These are phyloP conservation scores for Cylindroiulus punctatus DNA, from an alignment of 2,888 invertebrate genomes.

Conservation along the genomic window DNA sequence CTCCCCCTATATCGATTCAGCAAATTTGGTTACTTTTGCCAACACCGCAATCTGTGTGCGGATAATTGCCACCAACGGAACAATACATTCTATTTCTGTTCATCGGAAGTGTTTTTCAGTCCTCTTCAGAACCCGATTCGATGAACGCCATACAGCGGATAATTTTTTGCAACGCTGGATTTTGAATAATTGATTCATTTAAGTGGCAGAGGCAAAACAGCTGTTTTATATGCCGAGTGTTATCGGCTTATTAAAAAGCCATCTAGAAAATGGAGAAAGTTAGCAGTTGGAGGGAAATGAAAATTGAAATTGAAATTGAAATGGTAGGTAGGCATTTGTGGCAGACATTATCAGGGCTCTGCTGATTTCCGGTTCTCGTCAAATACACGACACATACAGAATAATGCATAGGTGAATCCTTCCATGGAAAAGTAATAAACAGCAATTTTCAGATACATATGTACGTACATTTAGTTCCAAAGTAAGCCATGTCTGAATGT, in stretches of 20 bases:
- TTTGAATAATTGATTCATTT: conserved; percentile 29
- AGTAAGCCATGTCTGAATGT: no score
- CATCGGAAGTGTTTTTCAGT: conserved; percentile 17
- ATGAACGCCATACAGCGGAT: background rate
- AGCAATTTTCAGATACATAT: no score
- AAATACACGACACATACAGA: background rate
- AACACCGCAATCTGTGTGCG: background rate
- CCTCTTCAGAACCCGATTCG: background rate
- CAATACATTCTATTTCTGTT: conserved; percentile 20
- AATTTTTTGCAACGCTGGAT: background rate
- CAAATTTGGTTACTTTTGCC: conserved; percentile 29
- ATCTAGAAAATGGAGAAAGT: conserved; percentile 29
- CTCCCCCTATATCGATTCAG: background rate
- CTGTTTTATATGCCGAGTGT: background rate
- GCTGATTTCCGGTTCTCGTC: background rate
- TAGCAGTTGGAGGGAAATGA: conserved; percentile 23
- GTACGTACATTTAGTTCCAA: no score
- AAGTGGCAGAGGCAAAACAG: conserved; percentile 5
- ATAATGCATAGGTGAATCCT: background rate
- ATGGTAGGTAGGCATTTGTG: background rate
- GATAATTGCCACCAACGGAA: background rate
- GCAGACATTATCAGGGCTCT: background rate
- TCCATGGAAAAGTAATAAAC: background rate
- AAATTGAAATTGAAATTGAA: conserved; percentile 9
- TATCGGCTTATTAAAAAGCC: conserved; percentile 34